Evolutionary conservation across 2,113 vertebrate species (phyloP), one percentile per base, ranked within the genome.

Genomic region (Heterotis niloticus): DNA sequence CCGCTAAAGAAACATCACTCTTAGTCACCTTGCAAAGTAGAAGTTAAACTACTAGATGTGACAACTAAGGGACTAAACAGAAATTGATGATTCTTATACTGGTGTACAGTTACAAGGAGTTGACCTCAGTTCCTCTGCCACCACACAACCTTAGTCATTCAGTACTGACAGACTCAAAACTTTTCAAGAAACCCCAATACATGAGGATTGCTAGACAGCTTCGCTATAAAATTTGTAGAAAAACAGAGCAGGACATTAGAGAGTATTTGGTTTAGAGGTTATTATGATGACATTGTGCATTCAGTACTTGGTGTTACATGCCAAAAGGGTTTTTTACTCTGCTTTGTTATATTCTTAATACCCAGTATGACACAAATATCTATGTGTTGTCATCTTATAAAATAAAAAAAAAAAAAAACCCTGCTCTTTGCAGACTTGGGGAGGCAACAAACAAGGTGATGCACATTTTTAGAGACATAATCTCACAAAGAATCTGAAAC

Each of bases 401-500:
- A n/a, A n/a, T n/a, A n/a, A n/a, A n/a, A n/a, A 44, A 34, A 69
- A 69, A 69, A 52, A 44, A 56, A 73, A 59, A 59, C 52, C 23
- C 24, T 57, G 72, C 72, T 28, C 26, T 34, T 26, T 64, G 62
- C 57, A 64, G 9, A 10, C 26, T 1, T 18, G 16, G 14, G n/a
- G 52, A 59, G 18, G n/a, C n/a, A 65, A n/a, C 17, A 65, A 57
- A 60, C 23, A 60, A 4, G 18, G 59, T 5, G 65, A 59, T 26
- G 34, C 67, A 66, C 16, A 28, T 78, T 78, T 78, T 5, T 17
- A 57, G 17, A 54, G 13, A 54, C 34, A 65, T 9, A 44, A 66
- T 77, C 75, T 54, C 51, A 12, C n/a, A 51, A 44, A 64, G 51
- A 12, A 78, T 78, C 77, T 78, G 5, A 34, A 62, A 23, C 56